These are phyloP conservation scores for Thyatira batis DNA, from an alignment of 2,888 invertebrate genomes.

Conservation along the genomic window DNA sequence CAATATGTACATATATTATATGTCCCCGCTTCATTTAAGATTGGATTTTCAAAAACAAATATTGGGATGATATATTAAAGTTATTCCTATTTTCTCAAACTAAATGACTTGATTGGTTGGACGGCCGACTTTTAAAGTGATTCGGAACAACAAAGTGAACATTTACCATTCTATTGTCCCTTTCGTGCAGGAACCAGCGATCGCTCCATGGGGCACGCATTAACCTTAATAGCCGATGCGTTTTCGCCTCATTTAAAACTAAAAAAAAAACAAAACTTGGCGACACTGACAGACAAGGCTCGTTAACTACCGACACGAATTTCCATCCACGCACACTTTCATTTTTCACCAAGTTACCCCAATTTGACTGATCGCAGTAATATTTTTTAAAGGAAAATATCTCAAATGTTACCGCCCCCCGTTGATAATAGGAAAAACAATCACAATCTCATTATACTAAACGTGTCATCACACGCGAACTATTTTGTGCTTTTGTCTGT, in stretches of 20 bases:
- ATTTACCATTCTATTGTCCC: background rate
- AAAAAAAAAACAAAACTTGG: constrained; percentile 48
- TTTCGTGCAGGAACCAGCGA: constrained; percentile 30
- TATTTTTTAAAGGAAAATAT: constrained; percentile 44
- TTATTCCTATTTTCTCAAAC: too few relatives aligned
- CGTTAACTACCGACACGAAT: constrained; percentile 61
- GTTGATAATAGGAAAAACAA: constrained; percentile 52
- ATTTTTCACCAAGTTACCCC: constrained; percentile 59
- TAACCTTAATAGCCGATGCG: constrained; percentile 55
- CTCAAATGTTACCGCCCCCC: constrained; percentile 31
- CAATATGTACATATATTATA: too few relatives aligned
- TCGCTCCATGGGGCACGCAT: constrained; percentile 30
- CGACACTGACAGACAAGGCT: constrained; percentile 62
- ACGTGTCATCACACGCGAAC: constrained; percentile 61
- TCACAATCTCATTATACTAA: constrained; percentile 63
- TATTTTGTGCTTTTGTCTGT: constrained; percentile 29
- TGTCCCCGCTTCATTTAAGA: too few relatives aligned
- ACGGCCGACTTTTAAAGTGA: background rate
- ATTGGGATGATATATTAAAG: too few relatives aligned
- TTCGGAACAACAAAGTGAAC: background rate
- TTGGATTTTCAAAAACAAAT: too few relatives aligned
- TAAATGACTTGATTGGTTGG: too few relatives aligned
- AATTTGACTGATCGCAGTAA: constrained; percentile 61
- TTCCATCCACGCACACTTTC: constrained; percentile 30
- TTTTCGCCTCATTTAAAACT: constrained; percentile 58